Conservation (phyloP, 1,140 invertebrate genomes). For the Lepidotrigona ventralis region DNA sequence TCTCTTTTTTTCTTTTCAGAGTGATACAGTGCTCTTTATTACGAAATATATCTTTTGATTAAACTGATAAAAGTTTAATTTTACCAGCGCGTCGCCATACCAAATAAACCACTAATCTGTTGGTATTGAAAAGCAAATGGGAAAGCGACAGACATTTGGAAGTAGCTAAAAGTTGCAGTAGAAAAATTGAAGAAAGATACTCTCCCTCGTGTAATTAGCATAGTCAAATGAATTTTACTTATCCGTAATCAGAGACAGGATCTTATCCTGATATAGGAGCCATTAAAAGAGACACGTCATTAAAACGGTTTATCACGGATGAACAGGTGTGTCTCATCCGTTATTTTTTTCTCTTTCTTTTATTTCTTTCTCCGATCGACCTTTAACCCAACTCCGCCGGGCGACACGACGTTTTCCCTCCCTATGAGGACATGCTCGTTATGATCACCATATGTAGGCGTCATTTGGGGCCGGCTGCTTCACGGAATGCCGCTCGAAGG, state of each 20-base stretch:
- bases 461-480: conserved; percentile 46
- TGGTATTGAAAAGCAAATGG: no score
- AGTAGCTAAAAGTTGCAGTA: no score
- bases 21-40: no score
- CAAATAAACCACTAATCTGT: no score
- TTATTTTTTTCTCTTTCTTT: neutral
- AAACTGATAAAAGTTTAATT: no score
- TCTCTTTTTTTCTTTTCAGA: no score
- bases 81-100: no score
- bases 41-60: no score
- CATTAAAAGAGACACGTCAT: conserved; percentile 16
- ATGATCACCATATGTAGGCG: conserved; percentile 44
- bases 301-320: conserved; percentile 28
- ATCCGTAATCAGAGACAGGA: neutral
- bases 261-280: neutral
- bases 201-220: no score
- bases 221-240: neutral
- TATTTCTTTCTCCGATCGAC: neutral
- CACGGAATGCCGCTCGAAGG: conserved; percentile 31
- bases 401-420: conserved; percentile 36
- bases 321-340: conserved; percentile 17
- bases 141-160: no score
- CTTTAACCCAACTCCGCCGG: neutral
- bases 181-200: no score
- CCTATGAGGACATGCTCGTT: conserved; percentile 23